Base-by-base conservation (phyloP, 2,888 invertebrate genomes). In the Tinea pellionella region DNA sequence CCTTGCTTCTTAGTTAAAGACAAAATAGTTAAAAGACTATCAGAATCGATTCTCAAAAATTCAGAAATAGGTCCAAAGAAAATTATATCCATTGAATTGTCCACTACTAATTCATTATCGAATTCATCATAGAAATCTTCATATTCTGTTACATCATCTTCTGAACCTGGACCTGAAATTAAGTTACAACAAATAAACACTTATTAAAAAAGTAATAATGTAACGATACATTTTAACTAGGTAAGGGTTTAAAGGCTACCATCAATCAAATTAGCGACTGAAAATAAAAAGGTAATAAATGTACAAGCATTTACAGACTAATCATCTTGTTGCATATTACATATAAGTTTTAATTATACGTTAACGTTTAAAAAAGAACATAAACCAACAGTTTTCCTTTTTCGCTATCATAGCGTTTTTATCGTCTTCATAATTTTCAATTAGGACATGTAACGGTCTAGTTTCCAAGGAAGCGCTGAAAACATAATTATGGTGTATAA, bases 121-220 rank as follows among this genome's bases (percentile, higher is more conserved):
- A 80, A 61, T 63, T 85, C 83, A 47, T 85, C 82, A 57, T 85
- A 86, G 66, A 83, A 83, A 43, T 82, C 79, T 7, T 83, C 78
- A 62, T 82, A 78, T 19, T 63, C 3, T 32, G n/a, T 16, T 2
- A 16, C 30, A 32, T 32, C 55, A 29, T 57, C 57, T 30, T 18
- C 18, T 2, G 18, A 53, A 19, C 9, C 16, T 24, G 18, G 18
- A 53, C 18, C 53, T 53, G n/a, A 53, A 53, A 53, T 2, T 9
- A 69, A 69, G 57, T 15, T 53, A n/a, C n/a, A n/a, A n/a, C n/a
- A n/a, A n/a, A n/a, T n/a, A n/a, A n/a, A n/a, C n/a, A n/a, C n/a
- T n/a, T n/a, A n/a, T n/a, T n/a, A n/a, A n/a, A n/a, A n/a, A n/a
- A n/a, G n/a, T n/a, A n/a, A n/a, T n/a, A n/a, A n/a, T n/a, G n/a